Evolutionary conservation across 2,888 invertebrate species (phyloP), one percentile per base, ranked within the genome.

Genomic region (Diarsia rubi): DNA sequence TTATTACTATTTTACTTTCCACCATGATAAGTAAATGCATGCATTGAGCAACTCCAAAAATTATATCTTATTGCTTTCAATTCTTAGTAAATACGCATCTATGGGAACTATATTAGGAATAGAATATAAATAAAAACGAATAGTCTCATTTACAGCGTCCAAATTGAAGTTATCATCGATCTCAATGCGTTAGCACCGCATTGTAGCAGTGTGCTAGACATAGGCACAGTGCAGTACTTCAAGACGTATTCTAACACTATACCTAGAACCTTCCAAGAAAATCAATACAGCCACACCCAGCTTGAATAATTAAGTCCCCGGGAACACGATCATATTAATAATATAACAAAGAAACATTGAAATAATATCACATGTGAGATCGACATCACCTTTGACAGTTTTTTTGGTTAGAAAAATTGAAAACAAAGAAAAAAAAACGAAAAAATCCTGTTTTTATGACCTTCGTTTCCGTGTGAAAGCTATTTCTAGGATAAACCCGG

Each of bases 251-350:
- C 94, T 95, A 94, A 92, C 91, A 91, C 93, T 94, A 93, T 93
- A 94, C 93, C 96, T 96, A 95, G 96, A 95, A 95, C 93, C 94
- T 96, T 95, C 95, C 90, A 91, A 95, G 96, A 96, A 97, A 97
- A 97, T 97, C 96, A 94, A 97, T 97, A 97, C 94, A 93, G 96
- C 96, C 96, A 97, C 96, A 96, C 96, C 96, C 96, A 91, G 92
- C 93, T 93, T 96, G 95, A 95, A 96, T 96, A 96, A 96, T 96
- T 95, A 94, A 94, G 89, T 89, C 80, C 83, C 89, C 88, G 89
- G 84, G 89, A 88, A 86, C 85, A 88, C 87, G 88, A 91, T 91
- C 88, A 91, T 86, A 90, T 89, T 84, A 83, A 68, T 83, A 87
- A 87, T 89, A 88, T 89, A 86, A 80, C 86, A 83, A 86, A 88